These are phyloP conservation scores for Pseudotriccus pelzelni DNA, from an alignment of 2,797 vertebrate species.

Conservation along the genomic window DNA sequence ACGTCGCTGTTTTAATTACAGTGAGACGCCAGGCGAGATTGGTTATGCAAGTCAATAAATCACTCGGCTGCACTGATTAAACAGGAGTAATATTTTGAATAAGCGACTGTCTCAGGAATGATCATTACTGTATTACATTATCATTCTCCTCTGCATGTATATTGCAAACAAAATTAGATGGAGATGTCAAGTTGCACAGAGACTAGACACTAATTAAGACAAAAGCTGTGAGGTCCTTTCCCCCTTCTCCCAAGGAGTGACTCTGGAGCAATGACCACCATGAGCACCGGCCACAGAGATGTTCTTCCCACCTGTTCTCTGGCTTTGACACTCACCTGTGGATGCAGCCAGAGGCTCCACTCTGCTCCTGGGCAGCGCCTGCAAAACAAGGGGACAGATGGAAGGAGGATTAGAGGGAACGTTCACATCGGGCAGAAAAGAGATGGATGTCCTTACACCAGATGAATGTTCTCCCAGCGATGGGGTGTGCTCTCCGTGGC, in stretches of 20 bases:
- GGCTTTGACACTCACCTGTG: not conserved
- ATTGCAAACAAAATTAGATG: slow-evolving; percentile 72
- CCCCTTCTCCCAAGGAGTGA: not conserved
- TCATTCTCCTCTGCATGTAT: slow-evolving; percentile 53
- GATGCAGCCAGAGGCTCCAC: accelerated
- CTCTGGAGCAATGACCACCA: not conserved
- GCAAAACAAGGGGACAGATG: not conserved
- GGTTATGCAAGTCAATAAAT: slow-evolving; percentile 69
- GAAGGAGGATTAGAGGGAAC: not conserved
- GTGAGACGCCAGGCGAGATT: not conserved
- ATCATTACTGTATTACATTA: slow-evolving; percentile 58
- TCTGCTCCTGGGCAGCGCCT: not conserved
- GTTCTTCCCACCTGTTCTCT: not conserved
- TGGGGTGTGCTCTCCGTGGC: not conserved
- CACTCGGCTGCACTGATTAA: slow-evolving; percentile 64
- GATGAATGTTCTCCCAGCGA: not conserved
- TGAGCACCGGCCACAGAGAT: accelerated
- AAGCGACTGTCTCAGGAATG: slow-evolving; percentile 58
- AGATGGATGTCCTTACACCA: not conserved
- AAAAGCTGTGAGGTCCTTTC: not conserved
- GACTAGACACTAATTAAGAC: slow-evolving; percentile 53
- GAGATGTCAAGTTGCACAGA: slow-evolving; percentile 56
- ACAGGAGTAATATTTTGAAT: slow-evolving; percentile 67
- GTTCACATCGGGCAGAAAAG: not conserved
- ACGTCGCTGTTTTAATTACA: slow-evolving; percentile 57